Evolutionary conservation across 2,797 vertebrate genomes (phyloP), one percentile per base, ranked within the genome.

Genomic region (Carapus acus): DNA sequence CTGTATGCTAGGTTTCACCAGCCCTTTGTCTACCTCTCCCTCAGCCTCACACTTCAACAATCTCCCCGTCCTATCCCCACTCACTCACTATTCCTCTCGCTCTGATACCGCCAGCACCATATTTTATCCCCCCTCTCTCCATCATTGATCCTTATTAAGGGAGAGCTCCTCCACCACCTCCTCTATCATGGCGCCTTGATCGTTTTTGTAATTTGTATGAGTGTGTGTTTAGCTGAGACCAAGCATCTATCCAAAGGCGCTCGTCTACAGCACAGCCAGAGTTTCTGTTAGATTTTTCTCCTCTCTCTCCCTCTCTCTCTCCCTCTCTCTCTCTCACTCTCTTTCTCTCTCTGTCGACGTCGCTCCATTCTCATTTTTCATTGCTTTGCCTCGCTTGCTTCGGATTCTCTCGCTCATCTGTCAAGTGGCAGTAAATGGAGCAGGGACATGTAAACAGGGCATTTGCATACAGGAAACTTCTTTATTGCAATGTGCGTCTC

Each of bases 381-480:
- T 76, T 49, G 36, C 75, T 70, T 65, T 61, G 70, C 73, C n/a
- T n/a, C 23, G 66, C 72, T 73, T 63, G 78, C 31, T 65, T 76
- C 63, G 69, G 73, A 77, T 78, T 82, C 77, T 48, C 66, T 69
- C 77, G 78, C 13, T 36, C 34, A 81, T 84, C 78, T 82, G 80
- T 84, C 80, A 81, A 80, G 77, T 77, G 75, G 81, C 77, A 83
- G 76, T 77, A 79, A 78, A 75, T 80, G 76, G 71, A 69, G 76
- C 65, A 71, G 67, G 69, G 71, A 81, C 34, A 71, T 80, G 82
- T 85, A 84, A 86, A 83, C 80, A 81, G 71, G 57, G 39, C 53
- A 87, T 88, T 87, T 86, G 82, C 83, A 86, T 86, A 83, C 80
- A 79, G 85, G 72, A 88, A 81, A 86, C 84, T 85, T 79, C 85